These are phyloP conservation scores for Meiosimyza decipiens DNA, from an alignment of 2,888 invertebrate species.

Conservation along the genomic window DNA sequence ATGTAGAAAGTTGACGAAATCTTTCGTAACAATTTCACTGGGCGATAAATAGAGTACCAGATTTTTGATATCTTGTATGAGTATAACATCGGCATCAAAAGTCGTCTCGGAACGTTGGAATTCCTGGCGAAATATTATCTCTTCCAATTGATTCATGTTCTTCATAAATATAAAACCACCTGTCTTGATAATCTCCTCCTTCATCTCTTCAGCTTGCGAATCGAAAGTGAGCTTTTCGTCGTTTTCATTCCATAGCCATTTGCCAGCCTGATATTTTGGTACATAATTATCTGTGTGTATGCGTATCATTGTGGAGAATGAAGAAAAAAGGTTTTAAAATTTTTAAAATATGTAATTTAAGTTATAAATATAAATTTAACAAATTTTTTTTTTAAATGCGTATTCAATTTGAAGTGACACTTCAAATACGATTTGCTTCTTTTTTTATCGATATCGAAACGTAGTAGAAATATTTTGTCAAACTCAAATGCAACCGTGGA, in stretches of 20 bases:
- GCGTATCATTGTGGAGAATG: conserved; percentile 50
- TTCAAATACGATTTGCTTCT: background rate
- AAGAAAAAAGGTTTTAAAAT: too few relatives aligned
- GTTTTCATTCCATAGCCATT: conserved; percentile 58
- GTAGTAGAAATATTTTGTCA: too few relatives aligned
- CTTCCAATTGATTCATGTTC: conserved; percentile 59
- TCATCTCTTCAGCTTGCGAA: conserved; percentile 34
- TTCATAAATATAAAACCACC: conserved; percentile 56
- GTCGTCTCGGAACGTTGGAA: conserved; percentile 50
- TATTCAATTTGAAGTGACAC: background rate
- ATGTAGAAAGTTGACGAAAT: conserved; percentile 60
- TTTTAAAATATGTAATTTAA: background rate
- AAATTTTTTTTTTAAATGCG: background rate
- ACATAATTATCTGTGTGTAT: conserved; percentile 54
- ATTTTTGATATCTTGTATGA: conserved; percentile 61
- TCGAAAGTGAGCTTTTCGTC: conserved; percentile 52
- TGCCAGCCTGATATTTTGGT: conserved; percentile 57
- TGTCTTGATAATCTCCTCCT: conserved; percentile 49
- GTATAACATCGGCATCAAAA: conserved; percentile 57
- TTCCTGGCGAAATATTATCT: conserved; percentile 58
- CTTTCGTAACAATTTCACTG: conserved; percentile 51
- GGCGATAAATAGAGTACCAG: conserved; percentile 61
- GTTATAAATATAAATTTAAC: background rate
- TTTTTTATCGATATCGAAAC: too few relatives aligned
- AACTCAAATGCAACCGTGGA: too few relatives aligned